Base-by-base conservation (phyloP, 2,888 invertebrate species). In the Trachelus stipa region DNA sequence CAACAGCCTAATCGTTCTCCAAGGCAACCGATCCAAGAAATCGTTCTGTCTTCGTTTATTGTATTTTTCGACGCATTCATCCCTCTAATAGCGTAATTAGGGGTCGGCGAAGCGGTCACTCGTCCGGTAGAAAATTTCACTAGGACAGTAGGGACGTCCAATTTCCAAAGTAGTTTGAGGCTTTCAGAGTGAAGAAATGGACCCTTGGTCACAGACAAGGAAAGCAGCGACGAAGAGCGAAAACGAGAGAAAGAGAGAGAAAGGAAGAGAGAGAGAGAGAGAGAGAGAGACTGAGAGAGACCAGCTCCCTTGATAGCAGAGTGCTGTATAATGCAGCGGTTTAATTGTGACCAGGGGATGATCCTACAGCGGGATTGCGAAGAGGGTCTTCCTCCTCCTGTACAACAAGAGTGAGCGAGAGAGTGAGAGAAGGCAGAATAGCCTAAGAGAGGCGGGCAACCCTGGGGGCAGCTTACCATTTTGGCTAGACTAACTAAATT, bases 1-100 rank as follows among this genome's bases (percentile, higher is more conserved):
- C 79, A 77, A 33, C 37, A 83, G 84, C 82, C 84, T 87, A 87
- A 88, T 87, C 86, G 83, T 85, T 84, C 85, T 80, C 79, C 81
- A 23, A 23, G 23, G 9, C 9, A 9, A 56, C 9, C 23, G 56
- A 56, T 6, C 23, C 23, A 9, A 56, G 56, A 56, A 56, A 2
- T 9, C 56, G 73, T 40, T 37, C 34, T 34, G 33, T 31, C 73
- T 56, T 56, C 23, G 23, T 9, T 9, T 9, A 23, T 56, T 23
- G 56, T 9, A 56, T 23, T 56, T 56, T 56, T 56, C 56, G 2
- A 23, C 23, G 23, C 30, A 71, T 71, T 30, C 71, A 4, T 30
- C 4, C 30, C 9, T 56, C 23, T 15, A 40, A 40, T 40, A 15
- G 15, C 40, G 56, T 23, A 23, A 56, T 56, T 56, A 23, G 56